These are phyloP conservation scores for Magallana gigas DNA, from an alignment of 1,140 invertebrate genomes.

Conservation along the genomic window DNA sequence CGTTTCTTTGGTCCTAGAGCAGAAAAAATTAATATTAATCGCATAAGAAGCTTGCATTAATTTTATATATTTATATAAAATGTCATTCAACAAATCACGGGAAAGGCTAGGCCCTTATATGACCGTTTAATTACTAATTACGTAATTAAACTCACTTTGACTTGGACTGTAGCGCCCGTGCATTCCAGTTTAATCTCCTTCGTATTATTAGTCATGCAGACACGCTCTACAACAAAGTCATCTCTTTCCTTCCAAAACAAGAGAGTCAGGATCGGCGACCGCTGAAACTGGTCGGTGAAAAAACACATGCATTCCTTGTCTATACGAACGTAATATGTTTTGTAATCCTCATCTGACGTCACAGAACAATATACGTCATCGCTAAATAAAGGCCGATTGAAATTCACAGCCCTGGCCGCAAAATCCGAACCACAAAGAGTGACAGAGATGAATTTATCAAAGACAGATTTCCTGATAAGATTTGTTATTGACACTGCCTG, in stretches of 20 bases:
- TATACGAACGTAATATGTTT: not conserved
- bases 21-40: too few relatives aligned
- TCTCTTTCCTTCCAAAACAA: conserved; percentile 26
- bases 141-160: not conserved
- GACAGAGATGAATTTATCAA: not conserved
- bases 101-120: not conserved
- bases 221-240: not conserved
- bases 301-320: conserved; percentile 15
- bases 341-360: not conserved
- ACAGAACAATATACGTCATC: not conserved
- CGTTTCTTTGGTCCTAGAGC: not conserved
- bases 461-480: conserved; percentile 11
- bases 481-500: not conserved
- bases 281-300: not conserved
- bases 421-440: not conserved
- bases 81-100: not conserved
- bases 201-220: not conserved
- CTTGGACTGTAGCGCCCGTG: not conserved
- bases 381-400: not conserved
- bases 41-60: too few relatives aligned
- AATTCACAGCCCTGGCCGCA: not conserved
- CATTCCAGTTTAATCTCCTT: not conserved
- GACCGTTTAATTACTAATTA: not conserved
- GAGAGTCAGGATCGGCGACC: not conserved
- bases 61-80: too few relatives aligned